Base-by-base conservation (phyloP, 2,888 invertebrate species). In the Arrhopalites spinosus region DNA sequence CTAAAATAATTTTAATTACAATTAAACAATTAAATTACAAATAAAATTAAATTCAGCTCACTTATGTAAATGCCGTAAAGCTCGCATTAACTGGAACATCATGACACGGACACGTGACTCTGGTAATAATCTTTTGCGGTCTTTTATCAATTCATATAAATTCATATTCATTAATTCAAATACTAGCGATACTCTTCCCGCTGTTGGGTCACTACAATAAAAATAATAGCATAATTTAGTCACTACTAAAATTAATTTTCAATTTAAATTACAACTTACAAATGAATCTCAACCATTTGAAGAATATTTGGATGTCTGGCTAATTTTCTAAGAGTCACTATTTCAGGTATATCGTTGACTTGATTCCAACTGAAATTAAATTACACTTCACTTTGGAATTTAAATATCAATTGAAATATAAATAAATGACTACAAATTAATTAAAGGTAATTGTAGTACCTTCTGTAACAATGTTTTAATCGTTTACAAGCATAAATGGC, bases 151-250 rank as follows among this genome's bases (percentile, higher is more conserved):
- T 83, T 91, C 91, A 84, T 90, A 90, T 80, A 91, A 86, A 84
- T 90, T 91, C 89, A 90, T 89, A 81, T 91, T 90, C 90, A 91
- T 90, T 68, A 91, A 84, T 84, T 91, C 90, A 83, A 90, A 90
- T 70, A 91, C 87, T 74, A 91, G 86, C 25, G 88, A 88, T 63
- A 90, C 86, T 81, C 87, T 87, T 43, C 90, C 89, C 25, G 87
- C 86, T 71, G 87, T 85, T 59, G 88, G 87, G 84, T 90, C 90
- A 85, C 90, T 90, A 83, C n/a, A n/a, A n/a, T n/a, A 30, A 84
- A 83, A 47, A 43, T 23, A 72, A 73, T 63, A n/a, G 75, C n/a
- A n/a, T n/a, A n/a, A n/a, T n/a, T n/a, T n/a, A n/a, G n/a, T n/a
- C n/a, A n/a, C n/a, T n/a, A n/a, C n/a, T n/a, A n/a, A n/a, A n/a